Percentiles rank a stretch among this genome's conserved stretches.
Evolutionary conservation across 92 coral and sea anemone genomes (phyloP).

Genomic region (Muricea muricata): DNA sequence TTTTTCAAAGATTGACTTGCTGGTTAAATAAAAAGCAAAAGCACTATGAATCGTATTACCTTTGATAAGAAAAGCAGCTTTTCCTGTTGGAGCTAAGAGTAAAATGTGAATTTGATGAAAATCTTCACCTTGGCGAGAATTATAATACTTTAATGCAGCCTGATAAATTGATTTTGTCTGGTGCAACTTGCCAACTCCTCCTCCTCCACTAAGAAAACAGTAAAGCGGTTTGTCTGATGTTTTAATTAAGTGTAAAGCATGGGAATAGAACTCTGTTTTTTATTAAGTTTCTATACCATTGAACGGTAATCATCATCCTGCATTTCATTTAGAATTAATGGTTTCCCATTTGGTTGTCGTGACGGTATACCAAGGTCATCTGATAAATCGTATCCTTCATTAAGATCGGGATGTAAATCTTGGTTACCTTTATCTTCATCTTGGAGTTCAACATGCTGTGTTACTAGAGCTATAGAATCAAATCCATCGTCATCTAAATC

Average conservation of each 20-base stretch:
- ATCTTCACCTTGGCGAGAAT: conserved; percentile 59
- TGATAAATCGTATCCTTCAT: too few relatives aligned
- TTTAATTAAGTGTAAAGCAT: conserved; percentile 40
- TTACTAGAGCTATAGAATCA: conserved; percentile 28
- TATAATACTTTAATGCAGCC: conserved; percentile 71
- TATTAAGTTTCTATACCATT: not conserved
- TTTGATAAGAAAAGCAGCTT: too few relatives aligned
- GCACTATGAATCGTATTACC: not conserved
- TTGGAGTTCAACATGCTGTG: too few relatives aligned
- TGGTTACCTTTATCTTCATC: too few relatives aligned
- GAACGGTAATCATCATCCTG: too few relatives aligned
- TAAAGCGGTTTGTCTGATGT: conserved; percentile 59
- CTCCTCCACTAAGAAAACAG: conserved; percentile 61
- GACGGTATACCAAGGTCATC: not conserved
- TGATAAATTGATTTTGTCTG: conserved; percentile 68
- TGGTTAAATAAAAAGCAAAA: too few relatives aligned
- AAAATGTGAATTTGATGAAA: conserved; percentile 51
- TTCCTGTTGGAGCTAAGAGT: conserved; percentile 64
- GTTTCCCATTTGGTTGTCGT: not conserved
- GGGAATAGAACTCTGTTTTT: conserved; percentile 33
- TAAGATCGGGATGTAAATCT: too few relatives aligned
- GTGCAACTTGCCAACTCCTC: conserved; percentile 74
- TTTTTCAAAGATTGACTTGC: too few relatives aligned
- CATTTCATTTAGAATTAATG: too few relatives aligned
- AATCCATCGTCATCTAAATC: not conserved